Base-by-base conservation (phyloP, 2,888 invertebrate species). In the Cotesia congregata region DNA sequence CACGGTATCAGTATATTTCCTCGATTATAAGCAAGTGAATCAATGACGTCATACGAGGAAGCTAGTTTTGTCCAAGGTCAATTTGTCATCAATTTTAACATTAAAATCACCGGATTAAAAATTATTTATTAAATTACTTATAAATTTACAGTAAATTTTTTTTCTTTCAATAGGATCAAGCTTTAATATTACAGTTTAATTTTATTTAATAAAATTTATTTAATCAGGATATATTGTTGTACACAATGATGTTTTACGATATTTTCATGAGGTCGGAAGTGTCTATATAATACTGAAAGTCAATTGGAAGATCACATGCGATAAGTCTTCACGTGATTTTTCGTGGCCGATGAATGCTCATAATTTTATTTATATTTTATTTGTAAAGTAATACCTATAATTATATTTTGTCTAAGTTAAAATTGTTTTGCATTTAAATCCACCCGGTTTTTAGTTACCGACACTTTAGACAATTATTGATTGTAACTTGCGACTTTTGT, bases 291-390 rank as follows among this genome's bases (percentile, higher is more conserved):
- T 39, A 69, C 38, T 64, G 12, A 30, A 70, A 38, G 65, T 74
- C 77, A 74, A 73, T 73, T 74, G 73, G 12, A 76, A 69, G 77
- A 77, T 74, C 65, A 70, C 72, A 76, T 61, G n/a, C 68, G 50
- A 72, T 72, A 12, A 40, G 40, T 40, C 41, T 69, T 59, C 41
- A 73, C 65, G 38, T 67, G 50, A 59, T 71, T 71, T 30, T 71
- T 71, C 9, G 38, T 15, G n/a, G 62, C 15, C 20, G 15, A 62
- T 62, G 62, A 62, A 62, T 67, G 38, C 1, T 67, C 5, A 50
- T 69, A 20, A 17, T 6, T 17, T 50, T 6, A 17, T 69, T 20
- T 50, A 30, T 20, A 62, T 38, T 12, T 38, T 38, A 50, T 17
- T 12, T 50, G 7, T 59, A 50, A n/a, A 40, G 1, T 39, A 39